Conservation (phyloP, 2,113 vertebrate species). For the Limnothrissa miodon region DNA sequence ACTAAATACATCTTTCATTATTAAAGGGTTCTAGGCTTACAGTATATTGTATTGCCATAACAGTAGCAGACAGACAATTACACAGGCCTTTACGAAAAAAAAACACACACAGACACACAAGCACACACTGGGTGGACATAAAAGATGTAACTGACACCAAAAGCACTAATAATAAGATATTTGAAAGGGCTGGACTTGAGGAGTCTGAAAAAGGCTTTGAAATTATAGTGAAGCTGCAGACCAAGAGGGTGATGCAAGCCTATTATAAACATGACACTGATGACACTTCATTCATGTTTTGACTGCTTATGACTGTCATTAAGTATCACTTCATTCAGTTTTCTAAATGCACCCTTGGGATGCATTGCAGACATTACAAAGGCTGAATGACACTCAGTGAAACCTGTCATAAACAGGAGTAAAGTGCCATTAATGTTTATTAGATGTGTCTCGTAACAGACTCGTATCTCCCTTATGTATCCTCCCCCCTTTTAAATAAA, state of each 20-base stretch:
- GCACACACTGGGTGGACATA: neutral
- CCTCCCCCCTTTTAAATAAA: no score
- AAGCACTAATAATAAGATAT: neutral
- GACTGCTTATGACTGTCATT: no score
- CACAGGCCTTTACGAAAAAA: neutral
- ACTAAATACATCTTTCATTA: neutral
- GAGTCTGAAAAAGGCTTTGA: neutral
- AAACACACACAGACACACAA: neutral
- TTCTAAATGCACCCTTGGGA: no score
- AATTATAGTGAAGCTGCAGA: neutral
- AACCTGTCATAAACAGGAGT: no score
- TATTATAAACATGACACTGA: no score
- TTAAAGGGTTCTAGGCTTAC: conserved; percentile 1
- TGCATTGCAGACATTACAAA: neutral
- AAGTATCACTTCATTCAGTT: no score
- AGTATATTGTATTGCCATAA: neutral
- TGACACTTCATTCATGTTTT: no score
- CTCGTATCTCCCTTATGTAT: no score
- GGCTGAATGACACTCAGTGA: no score
- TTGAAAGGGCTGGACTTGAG: neutral
- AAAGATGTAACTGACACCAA: neutral
- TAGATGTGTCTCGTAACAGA: no score
- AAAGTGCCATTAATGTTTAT: no score
- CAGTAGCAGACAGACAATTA: conserved; percentile 5
- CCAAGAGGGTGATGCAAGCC: no score